These are phyloP conservation scores for Drosophila differens DNA, from an alignment of 2,888 invertebrate species.

Conservation along the genomic window DNA sequence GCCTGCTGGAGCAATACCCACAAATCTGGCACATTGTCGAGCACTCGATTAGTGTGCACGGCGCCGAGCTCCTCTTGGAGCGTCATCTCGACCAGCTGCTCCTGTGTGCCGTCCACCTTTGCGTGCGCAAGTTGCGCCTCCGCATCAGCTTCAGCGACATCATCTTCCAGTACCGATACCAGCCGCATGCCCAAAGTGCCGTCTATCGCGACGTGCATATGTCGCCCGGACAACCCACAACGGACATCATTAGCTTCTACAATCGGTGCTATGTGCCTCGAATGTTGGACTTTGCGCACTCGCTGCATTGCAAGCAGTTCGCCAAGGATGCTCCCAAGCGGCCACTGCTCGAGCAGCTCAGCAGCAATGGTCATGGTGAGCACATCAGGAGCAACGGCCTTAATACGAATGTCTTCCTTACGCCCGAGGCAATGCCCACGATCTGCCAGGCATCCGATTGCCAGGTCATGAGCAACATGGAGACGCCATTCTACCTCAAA, in stretches of 20 bases:
- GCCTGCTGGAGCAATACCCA: slow-evolving; percentile 30
- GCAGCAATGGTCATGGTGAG: slow-evolving; percentile 10
- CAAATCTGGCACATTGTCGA: slow-evolving; percentile 63
- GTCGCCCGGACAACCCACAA: slow-evolving; percentile 4
- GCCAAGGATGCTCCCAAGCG: background rate
- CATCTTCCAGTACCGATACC: slow-evolving; percentile 58
- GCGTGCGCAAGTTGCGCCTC: slow-evolving; percentile 22
- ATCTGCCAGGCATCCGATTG: slow-evolving; percentile 34
- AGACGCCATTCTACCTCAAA: slow-evolving; percentile 36
- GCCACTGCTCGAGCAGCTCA: slow-evolving; percentile 1
- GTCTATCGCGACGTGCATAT: slow-evolving; percentile 52
- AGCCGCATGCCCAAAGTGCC: slow-evolving; percentile 42
- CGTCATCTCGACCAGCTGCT: slow-evolving; percentile 66
- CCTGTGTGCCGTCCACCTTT: slow-evolving; percentile 63
- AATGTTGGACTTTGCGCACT: slow-evolving; percentile 37
- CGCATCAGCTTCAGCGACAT: slow-evolving; percentile 53
- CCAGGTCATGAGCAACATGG: slow-evolving; percentile 13
- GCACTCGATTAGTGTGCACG: slow-evolving; percentile 52
- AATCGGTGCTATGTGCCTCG: slow-evolving; percentile 50
- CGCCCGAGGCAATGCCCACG: slow-evolving; percentile 15
- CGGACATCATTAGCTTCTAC: slow-evolving; percentile 65
- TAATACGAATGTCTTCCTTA: slow-evolving; percentile 27
- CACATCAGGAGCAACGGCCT: background rate
- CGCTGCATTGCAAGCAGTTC: slow-evolving; percentile 21
- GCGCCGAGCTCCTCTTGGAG: slow-evolving; percentile 37